Percentiles rank a stretch among this genome's conserved stretches.
Evolutionary conservation across 2,888 invertebrate species (phyloP).

Genomic region (Gryllus longicercus): DNA sequence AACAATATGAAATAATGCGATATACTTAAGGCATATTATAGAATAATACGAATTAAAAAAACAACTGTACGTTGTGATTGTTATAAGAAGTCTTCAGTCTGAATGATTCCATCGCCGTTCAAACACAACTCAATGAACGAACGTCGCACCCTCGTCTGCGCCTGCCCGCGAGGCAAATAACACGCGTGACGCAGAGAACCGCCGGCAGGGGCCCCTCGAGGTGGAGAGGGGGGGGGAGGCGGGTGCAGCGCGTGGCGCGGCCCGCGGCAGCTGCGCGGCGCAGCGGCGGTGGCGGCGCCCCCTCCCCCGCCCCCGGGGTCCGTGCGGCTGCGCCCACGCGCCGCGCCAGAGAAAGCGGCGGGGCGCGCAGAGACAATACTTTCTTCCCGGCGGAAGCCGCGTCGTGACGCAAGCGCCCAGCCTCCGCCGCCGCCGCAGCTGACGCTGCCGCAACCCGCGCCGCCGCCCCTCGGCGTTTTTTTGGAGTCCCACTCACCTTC

Average conservation of each 20-base stretch:
- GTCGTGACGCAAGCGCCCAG: not conserved
- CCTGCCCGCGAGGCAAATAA: not conserved
- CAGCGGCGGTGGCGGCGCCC: not conserved
- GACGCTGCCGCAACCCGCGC: not conserved
- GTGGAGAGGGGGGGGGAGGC: not conserved
- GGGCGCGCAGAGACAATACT: not conserved
- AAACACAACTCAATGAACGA: no score
- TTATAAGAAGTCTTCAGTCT: no score
- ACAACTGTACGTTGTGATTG: no score
- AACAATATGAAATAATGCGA: no score
- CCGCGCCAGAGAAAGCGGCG: not conserved
- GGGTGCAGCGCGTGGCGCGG: not conserved
- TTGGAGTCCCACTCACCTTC: no score
- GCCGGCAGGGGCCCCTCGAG: not conserved
- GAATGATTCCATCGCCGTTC: no score
- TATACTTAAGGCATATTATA: no score
- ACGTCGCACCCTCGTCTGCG: not conserved
- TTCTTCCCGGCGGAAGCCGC: slow-evolving; percentile 7
- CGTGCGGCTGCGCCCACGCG: not conserved
- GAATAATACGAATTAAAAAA: no score
- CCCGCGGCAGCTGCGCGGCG: not conserved
- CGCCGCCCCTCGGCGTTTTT: no score
- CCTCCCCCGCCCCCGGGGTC: not conserved
- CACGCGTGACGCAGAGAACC: not conserved
- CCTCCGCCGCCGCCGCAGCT: not conserved